phyloP scores from a whole-genome alignment of 2,888 invertebrate genomes.

The Platypus cylindrus region DNA sequence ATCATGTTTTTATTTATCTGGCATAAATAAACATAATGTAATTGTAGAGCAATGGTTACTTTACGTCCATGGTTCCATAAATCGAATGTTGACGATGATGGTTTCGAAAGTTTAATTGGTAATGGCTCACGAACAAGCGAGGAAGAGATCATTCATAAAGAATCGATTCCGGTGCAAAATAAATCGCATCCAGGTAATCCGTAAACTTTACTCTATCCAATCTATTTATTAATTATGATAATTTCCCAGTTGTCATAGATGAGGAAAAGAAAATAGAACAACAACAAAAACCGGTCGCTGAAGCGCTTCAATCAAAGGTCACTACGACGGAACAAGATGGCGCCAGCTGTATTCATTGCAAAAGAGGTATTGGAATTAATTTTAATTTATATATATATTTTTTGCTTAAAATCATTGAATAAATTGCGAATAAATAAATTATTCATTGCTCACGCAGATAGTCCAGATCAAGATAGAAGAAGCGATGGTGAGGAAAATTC shows the following conservation, averaged over 20 bases:
- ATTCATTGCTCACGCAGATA: constrained; percentile 7
- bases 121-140: constrained; percentile 53
- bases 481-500: constrained; percentile 9
- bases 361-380: constrained; percentile 8
- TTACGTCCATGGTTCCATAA: constrained; percentile 14
- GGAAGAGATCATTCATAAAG: constrained; percentile 19
- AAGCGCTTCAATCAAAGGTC: too few relatives aligned
- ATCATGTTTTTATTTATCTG: too few relatives aligned
- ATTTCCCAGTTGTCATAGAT: too few relatives aligned
- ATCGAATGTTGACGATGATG: constrained; percentile 54
- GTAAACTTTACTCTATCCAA: neutral
- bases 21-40: neutral
- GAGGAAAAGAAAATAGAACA: too few relatives aligned
- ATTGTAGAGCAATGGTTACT: neutral
- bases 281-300: constrained; percentile 3
- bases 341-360: constrained; percentile 11
- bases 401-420: neutral
- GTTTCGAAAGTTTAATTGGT: constrained; percentile 75
- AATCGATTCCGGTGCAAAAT: constrained; percentile 6
- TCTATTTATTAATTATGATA: too few relatives aligned
- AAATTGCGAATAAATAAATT: neutral
- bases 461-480: constrained; percentile 9
- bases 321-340: constrained; percentile 6
- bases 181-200: neutral
- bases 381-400: neutral